Conservation (phyloP, 2,113 vertebrate genomes). For the Ophthalmotilapia sp. region DNA sequence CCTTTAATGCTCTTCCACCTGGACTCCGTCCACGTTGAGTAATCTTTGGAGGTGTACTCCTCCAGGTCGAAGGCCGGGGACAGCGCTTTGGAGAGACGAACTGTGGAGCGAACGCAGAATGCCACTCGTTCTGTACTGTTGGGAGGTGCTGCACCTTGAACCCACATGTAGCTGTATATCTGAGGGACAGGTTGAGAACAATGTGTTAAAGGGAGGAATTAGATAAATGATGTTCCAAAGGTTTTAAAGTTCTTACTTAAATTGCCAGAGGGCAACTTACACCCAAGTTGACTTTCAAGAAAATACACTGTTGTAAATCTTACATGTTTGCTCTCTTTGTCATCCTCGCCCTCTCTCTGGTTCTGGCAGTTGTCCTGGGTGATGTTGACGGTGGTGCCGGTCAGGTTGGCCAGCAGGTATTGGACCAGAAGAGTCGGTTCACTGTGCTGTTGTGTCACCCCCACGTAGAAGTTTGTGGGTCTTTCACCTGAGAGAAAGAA, state of each 20-base stretch:
- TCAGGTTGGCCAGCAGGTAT: slow-evolving; percentile 83
- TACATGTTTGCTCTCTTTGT: slow-evolving; percentile 75
- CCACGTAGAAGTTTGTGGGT: slow-evolving; percentile 82
- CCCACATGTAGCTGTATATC: slow-evolving; percentile 81
- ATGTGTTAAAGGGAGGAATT: neutral
- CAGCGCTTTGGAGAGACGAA: slow-evolving; percentile 64
- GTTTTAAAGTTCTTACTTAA: neutral
- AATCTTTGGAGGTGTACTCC: slow-evolving; percentile 80
- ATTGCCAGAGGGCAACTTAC: neutral
- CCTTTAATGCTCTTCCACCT: slow-evolving; percentile 87
- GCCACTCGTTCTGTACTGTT: slow-evolving; percentile 67
- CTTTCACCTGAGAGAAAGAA: slow-evolving; percentile 57
- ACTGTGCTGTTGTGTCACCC: slow-evolving; percentile 57
- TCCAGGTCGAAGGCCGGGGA: slow-evolving; percentile 88
- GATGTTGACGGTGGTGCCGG: slow-evolving; percentile 68
- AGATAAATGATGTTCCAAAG: neutral
- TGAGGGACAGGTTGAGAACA: slow-evolving; percentile 11
- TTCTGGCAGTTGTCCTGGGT: slow-evolving; percentile 78
- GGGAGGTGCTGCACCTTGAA: slow-evolving; percentile 71
- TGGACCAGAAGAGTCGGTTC: slow-evolving; percentile 74
- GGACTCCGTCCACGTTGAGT: slow-evolving; percentile 94
- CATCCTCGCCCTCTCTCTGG: slow-evolving; percentile 63
- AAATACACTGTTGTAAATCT: neutral
- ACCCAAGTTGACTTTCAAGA: neutral
- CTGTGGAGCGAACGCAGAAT: slow-evolving; percentile 75